Evolutionary conservation across 2,113 vertebrate genomes (phyloP), one percentile per base, ranked within the genome.

Genomic region (Engraulis encrasicolus): DNA sequence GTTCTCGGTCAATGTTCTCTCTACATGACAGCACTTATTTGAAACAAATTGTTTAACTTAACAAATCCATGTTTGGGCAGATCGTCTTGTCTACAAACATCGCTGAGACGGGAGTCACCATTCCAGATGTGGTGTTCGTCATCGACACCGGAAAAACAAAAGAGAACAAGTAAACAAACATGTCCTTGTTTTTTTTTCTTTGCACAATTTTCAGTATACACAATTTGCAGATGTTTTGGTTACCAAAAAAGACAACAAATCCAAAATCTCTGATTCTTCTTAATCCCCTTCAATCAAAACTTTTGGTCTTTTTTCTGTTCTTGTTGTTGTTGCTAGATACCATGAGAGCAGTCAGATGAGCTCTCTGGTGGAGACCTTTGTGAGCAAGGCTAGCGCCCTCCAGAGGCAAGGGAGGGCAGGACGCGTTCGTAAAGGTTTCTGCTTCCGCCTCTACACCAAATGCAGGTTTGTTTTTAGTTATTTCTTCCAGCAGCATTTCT

Each of bases 301-400:
- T n/a, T n/a, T n/a, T n/a, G n/a, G n/a, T n/a, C n/a, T n/a, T n/a
- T n/a, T n/a, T n/a, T n/a, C n/a, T n/a, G n/a, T n/a, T n/a, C n/a
- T n/a, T n/a, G n/a, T n/a, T n/a, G n/a, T n/a, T n/a, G n/a, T n/a
- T n/a, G n/a, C n/a, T n/a, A 99, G 98, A 91, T 99, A 97, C 91
- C 98, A 97, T 0, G 98, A 99, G 93, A 98, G 98, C 91, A 99
- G 98, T 89, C 98, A 99, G 91, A 99, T 99, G 97, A 99, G 97
- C 80, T 99, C 98, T 20, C 91, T 99, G 91, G 97, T 99, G 37
- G 98, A 99, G 91, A 99, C 96, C 0, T 99, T 99, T 88, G 95
- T 99, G 81, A 99, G 98, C 82, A 99, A 99, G 95, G 98, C 98
- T 18, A 99, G 98, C 71, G 98, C 98, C 84, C 93, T 99, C 81